Percentiles rank a stretch among this genome's conserved stretches.
phyloP scores from a whole-genome alignment of 2,888 invertebrate genomes.

The Stenotaenia linearis region DNA sequence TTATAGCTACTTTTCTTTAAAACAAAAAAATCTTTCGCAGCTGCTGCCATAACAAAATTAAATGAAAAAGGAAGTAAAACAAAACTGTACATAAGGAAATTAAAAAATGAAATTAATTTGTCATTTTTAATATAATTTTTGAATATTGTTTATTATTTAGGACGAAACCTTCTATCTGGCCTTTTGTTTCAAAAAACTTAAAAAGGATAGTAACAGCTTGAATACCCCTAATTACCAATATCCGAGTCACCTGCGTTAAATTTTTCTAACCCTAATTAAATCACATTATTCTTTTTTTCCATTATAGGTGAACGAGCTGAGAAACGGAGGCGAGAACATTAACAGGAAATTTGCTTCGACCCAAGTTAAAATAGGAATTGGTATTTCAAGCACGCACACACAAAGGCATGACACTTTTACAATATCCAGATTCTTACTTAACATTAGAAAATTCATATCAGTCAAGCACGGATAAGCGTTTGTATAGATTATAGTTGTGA shows the following conservation, averaged over 20 bases:
- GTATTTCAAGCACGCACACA: not conserved
- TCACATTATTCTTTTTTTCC: not conserved
- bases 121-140: no score
- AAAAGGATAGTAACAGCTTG: not conserved
- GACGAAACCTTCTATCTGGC: not conserved
- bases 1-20: no score
- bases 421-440: not conserved
- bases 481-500: not conserved
- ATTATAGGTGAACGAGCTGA: not conserved
- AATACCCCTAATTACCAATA: constrained; percentile 1
- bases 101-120: no score
- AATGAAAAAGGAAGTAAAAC: no score
- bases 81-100: no score
- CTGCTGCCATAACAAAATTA: no score
- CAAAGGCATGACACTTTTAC: not conserved
- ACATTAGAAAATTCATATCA: not conserved
- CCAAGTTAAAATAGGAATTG: not conserved
- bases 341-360: constrained; percentile 3
- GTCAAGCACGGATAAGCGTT: not conserved
- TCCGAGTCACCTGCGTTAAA: not conserved
- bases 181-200: not conserved
- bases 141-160: not conserved
- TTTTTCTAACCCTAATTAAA: constrained; percentile 7
- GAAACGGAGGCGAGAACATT: not conserved
- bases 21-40: no score